These are phyloP conservation scores for Zonitis immaculata DNA, from an alignment of 2,888 invertebrate species.

Conservation along the genomic window DNA sequence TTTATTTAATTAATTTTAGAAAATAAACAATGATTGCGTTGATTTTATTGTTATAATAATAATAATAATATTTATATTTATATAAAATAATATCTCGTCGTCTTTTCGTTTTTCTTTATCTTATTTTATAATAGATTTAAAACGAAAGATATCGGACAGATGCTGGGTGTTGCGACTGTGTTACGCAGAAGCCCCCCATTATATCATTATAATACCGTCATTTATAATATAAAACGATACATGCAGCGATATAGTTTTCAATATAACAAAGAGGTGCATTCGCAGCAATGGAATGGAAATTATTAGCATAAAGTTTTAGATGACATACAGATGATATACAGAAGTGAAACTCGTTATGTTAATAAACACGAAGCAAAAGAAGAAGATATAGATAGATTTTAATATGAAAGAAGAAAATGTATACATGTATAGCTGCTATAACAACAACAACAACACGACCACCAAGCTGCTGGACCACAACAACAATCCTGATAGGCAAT, in stretches of 20 bases:
- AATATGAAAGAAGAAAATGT: too few relatives aligned
- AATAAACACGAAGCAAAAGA: conserved; percentile 29
- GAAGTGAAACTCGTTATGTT: conserved; percentile 49
- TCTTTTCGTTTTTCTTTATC: too few relatives aligned
- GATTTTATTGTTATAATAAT: too few relatives aligned
- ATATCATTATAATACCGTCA: conserved; percentile 36
- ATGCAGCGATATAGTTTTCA: conserved; percentile 37
- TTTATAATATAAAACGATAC: conserved; percentile 36
- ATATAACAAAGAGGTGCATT: conserved; percentile 48
- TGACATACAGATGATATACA: conserved; percentile 50
- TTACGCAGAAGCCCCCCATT: conserved; percentile 36
- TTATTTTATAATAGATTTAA: conserved; percentile 21
- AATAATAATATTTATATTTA: too few relatives aligned
- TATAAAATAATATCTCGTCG: too few relatives aligned
- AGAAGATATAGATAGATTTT: neutral
- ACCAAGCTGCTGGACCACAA: conserved; percentile 5
- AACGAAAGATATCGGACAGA: neutral
- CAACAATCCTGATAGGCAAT: conserved; percentile 42
- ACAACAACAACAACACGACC: too few relatives aligned
- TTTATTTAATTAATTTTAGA: too few relatives aligned
- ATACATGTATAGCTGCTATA: too few relatives aligned
- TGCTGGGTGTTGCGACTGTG: conserved; percentile 32
- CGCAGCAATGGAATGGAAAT: conserved; percentile 45
- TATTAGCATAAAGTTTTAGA: conserved; percentile 50
- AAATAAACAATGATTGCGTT: too few relatives aligned